Conservation (phyloP, 2,797 vertebrate genomes). For the Manis pentadactyla region DNA sequence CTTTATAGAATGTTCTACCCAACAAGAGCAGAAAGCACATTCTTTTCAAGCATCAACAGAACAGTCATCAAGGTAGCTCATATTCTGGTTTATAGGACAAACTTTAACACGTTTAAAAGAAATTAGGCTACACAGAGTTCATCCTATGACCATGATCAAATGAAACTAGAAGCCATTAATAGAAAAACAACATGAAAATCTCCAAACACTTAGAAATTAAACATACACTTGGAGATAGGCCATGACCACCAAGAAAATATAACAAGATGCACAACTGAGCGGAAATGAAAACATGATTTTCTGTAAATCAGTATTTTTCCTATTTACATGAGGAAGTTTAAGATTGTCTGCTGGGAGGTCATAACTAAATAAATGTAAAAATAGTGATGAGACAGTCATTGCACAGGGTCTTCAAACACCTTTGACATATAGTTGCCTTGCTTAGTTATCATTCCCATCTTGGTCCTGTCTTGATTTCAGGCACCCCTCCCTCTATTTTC, state of each 20-base stretch:
- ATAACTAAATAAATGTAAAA: not conserved
- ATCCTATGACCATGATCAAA: not conserved
- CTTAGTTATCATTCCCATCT: not conserved
- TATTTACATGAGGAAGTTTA: not conserved
- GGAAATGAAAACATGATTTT: not conserved
- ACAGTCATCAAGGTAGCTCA: not conserved
- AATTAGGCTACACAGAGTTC: not conserved
- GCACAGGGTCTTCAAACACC: not conserved
- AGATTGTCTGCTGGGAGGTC: not conserved
- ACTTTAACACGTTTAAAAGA: not conserved
- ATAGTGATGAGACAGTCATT: not conserved
- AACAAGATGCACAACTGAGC: not conserved
- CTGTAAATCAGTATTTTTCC: not conserved
- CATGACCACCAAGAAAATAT: not conserved
- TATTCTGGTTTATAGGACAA: not conserved
- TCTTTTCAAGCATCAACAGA: not conserved
- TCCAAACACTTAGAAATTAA: not conserved
- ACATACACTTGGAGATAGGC: not conserved
- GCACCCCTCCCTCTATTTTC: not conserved
- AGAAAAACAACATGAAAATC: not conserved
- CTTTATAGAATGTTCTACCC: not conserved
- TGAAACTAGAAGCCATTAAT: no score
- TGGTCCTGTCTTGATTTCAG: not conserved
- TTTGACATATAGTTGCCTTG: not conserved
- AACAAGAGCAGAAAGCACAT: not conserved